Evolutionary conservation across 2,888 invertebrate genomes (phyloP).

Genomic region (Iphiclides podalirius): DNA sequence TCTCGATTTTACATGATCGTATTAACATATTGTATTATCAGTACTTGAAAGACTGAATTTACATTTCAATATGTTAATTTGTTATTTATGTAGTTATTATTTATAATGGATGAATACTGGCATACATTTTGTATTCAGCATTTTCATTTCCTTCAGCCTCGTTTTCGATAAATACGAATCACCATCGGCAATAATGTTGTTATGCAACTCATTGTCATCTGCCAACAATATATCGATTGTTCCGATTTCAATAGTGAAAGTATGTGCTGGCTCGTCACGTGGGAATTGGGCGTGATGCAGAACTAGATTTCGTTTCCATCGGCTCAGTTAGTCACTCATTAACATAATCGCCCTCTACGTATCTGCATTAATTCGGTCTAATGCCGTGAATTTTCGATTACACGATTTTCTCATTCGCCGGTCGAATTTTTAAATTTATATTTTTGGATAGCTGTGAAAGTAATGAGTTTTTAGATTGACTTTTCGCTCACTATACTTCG

Average conservation of each 20-base stretch:
- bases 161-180: too few relatives aligned
- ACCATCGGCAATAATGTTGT: too few relatives aligned
- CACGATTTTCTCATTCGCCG: neutral
- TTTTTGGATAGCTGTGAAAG: neutral
- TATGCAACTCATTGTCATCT: constrained; percentile 23
- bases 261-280: constrained; percentile 8
- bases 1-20: too few relatives aligned
- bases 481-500: neutral
- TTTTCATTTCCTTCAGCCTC: too few relatives aligned
- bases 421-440: neutral
- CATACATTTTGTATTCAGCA: too few relatives aligned
- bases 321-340: constrained; percentile 3
- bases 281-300: constrained; percentile 1
- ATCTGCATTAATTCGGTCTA: constrained; percentile 1
- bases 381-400: neutral
- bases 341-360: neutral
- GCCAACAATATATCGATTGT: constrained; percentile 19
- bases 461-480: neutral
- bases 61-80: too few relatives aligned
- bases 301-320: neutral
- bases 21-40: too few relatives aligned
- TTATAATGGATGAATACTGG: too few relatives aligned
- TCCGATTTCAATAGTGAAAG: constrained; percentile 23
- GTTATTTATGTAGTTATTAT: too few relatives aligned
- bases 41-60: too few relatives aligned